Conservation (phyloP, 2,888 invertebrate genomes). For the Agrochola circellaris region DNA sequence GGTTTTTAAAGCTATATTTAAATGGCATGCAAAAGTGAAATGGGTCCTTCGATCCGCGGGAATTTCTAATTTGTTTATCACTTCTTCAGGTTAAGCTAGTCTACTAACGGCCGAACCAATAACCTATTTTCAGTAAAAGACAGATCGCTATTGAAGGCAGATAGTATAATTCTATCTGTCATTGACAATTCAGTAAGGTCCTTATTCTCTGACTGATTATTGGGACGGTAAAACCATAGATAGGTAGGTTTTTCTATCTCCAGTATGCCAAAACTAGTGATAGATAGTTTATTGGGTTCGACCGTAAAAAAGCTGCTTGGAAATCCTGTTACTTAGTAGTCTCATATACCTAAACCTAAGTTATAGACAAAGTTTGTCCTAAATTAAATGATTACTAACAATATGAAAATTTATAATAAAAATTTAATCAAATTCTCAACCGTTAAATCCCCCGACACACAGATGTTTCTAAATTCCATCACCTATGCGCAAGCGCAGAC, state of each 20-base stretch:
- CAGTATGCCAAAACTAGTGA: too few species aligned
- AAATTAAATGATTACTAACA: neutral
- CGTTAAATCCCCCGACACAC: neutral
- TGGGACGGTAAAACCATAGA: too few species aligned
- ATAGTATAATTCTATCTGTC: too few species aligned
- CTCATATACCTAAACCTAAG: neutral
- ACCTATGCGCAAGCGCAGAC: conserved; percentile 54
- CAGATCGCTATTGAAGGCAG: too few species aligned
- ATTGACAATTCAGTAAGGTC: too few species aligned
- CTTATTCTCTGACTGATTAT: too few species aligned
- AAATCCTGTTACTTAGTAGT: neutral
- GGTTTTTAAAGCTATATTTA: neutral
- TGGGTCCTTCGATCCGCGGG: accelerated
- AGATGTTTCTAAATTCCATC: conserved; percentile 54
- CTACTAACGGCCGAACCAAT: too few species aligned
- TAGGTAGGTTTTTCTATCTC: too few species aligned
- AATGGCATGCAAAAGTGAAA: neutral
- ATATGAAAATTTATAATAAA: too few species aligned
- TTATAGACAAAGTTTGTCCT: neutral
- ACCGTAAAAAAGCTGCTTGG: too few species aligned
- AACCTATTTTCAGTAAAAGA: too few species aligned
- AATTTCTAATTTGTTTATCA: neutral
- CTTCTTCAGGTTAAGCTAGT: neutral
- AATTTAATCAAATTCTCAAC: neutral
- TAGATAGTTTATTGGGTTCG: too few species aligned